Evolutionary conservation across 2,888 invertebrate genomes (phyloP), one percentile per base, ranked within the genome.

Genomic region (Loripinus fragilis): DNA sequence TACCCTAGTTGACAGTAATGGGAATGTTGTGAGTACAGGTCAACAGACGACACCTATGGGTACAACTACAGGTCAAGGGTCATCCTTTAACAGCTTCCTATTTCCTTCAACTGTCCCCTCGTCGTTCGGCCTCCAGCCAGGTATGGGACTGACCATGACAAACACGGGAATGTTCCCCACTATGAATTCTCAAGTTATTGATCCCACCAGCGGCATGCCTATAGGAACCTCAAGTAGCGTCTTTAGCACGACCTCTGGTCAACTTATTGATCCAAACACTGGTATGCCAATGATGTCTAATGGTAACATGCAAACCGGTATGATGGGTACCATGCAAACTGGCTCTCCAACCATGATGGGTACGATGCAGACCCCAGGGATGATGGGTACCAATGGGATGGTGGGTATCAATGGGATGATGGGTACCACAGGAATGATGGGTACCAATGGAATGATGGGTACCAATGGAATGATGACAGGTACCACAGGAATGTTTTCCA

Each of bases 181-280:
- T 1, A 17, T 33, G 1, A 60, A 12, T 28, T 25, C 55, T 10
- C 60, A 33, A 17, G 10, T 60, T 33, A 33, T 60, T 33, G 60
- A 60, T 60, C 33, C 33, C 33, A 60, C 8, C 7, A 60, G 60
- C 33, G 60, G 60, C 30, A 60, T 60, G 60, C 60, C 60, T 2
- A 60, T 60, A 5, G 60, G 60, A 33, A 33, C 60, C 1, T 17
- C 60, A 2, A 20, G 23, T 5, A 60, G 60, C 33, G 60, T 60
- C 2, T 12, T 60, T 10, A 60, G 17, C 33, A 33, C 60, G 17
- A 12, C 60, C 7, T n/a, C 60, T 20, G 60, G 60, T 8, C 60
- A 60, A 20, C 8, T 60, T 33, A 5, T 60, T 20, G 33, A 60
- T 23, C 28, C 28, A 1, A 30, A 20, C 33, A 60, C 60, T 33